phyloP scores from a whole-genome alignment of 2,888 invertebrate species.

The Meliscaeva auricollis region DNA sequence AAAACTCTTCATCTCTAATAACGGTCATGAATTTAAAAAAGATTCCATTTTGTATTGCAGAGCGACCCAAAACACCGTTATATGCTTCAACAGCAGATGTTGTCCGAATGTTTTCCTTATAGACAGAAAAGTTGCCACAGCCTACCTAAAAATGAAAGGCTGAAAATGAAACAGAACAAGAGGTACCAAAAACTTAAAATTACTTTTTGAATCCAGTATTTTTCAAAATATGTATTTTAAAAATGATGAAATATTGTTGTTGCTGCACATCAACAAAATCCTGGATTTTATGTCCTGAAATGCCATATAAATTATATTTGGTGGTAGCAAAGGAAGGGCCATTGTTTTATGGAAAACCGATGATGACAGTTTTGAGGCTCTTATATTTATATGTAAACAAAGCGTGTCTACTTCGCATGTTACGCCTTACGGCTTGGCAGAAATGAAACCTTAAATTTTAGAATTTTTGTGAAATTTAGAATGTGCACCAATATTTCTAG shows the following conservation, averaged over 20 bases:
- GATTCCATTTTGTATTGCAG: neutral
- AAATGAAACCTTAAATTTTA: conserved; percentile 1
- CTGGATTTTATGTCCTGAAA: neutral
- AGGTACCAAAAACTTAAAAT: neutral
- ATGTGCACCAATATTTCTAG: neutral
- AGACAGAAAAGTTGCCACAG: neutral
- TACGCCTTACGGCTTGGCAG: too few relatives aligned
- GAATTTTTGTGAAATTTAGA: neutral
- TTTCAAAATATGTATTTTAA: neutral
- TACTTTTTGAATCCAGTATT: neutral
- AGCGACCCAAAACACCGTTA: neutral
- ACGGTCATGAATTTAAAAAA: neutral
- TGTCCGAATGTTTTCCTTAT: neutral
- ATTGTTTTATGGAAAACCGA: neutral
- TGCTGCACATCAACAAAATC: too few relatives aligned
- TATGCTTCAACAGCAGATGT: neutral
- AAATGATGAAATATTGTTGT: neutral
- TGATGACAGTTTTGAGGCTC: conserved; percentile 1
- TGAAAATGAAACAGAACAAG: neutral
- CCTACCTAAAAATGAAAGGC: neutral
- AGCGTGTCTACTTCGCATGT: conserved; percentile 2
- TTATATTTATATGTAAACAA: too few relatives aligned
- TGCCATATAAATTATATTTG: neutral
- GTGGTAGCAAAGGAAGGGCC: conserved; percentile 7
- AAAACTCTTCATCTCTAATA: neutral